Percentiles rank a stretch among this genome's conserved stretches.
These are phyloP conservation scores for Dendroctonus ponderosae DNA, from an alignment of 1,140 invertebrate species.

Conservation along the genomic window DNA sequence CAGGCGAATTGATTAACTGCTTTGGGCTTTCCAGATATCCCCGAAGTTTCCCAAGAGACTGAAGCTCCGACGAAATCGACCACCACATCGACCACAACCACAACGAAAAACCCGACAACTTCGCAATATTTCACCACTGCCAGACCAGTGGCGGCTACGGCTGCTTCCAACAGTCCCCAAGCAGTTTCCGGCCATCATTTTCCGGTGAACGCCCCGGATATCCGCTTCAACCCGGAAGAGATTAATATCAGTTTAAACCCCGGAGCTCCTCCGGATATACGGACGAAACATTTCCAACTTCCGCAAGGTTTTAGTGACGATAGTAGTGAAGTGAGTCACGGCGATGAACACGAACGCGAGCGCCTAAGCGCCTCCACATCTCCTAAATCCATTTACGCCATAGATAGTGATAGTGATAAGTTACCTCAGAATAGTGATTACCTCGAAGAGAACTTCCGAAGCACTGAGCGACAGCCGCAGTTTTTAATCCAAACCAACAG, in stretches of 20 bases:
- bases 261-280: conserved; percentile 42
- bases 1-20: no score
- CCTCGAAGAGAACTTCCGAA: conserved; percentile 6
- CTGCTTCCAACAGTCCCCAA: conserved; percentile 27
- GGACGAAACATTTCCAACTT: conserved; percentile 41
- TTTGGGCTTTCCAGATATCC: conserved; percentile 24
- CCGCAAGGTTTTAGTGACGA: conserved; percentile 38
- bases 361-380: conserved; percentile 17
- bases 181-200: conserved; percentile 42
- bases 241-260: conserved; percentile 49
- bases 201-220: conserved; percentile 43
- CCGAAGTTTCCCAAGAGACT: conserved; percentile 44
- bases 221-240: conserved; percentile 49
- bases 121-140: conserved; percentile 39
- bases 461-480: conserved; percentile 12
- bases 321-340: conserved; percentile 23
- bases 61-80: conserved; percentile 43
- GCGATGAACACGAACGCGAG: conserved; percentile 17
- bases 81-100: conserved; percentile 40
- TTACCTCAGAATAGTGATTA: conserved; percentile 27
- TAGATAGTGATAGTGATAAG: conserved; percentile 19
- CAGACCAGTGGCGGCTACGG: conserved; percentile 34
- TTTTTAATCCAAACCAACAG: conserved; percentile 31
- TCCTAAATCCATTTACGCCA: conserved; percentile 11
- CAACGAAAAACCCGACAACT: conserved; percentile 21